Evolutionary conservation across 2,888 invertebrate species (phyloP).

Genomic region (Ceriagrion tenellum): DNA sequence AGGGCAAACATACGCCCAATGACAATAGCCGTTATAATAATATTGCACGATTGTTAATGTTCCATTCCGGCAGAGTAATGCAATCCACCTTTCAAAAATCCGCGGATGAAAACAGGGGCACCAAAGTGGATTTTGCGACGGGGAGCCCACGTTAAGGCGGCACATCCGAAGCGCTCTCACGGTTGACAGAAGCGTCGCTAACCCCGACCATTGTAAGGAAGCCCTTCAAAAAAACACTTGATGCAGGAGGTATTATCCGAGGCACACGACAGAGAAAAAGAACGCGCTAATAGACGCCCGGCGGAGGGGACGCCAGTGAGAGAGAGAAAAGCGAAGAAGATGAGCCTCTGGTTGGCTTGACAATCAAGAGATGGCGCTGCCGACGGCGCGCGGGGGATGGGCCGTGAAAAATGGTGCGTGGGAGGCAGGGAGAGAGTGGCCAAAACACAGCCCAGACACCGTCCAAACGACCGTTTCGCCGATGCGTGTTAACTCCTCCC

Average conservation of each 20-base stretch:
- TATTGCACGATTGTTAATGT: too few relatives aligned
- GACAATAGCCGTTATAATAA: too few relatives aligned
- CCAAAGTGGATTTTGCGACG: background rate
- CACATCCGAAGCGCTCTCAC: background rate
- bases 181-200: background rate
- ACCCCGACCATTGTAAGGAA: conserved; percentile 28
- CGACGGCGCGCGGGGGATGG: background rate
- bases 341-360: background rate
- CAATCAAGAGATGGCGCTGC: conserved; percentile 18
- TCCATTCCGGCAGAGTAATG: too few relatives aligned
- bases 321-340: background rate
- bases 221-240: conserved; percentile 54
- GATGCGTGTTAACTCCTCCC: background rate
- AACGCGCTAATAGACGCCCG: background rate
- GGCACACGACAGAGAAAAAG: background rate
- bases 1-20: too few relatives aligned
- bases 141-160: background rate
- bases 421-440: background rate
- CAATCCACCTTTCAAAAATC: too few relatives aligned
- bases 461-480: background rate
- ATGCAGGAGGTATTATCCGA: conserved; percentile 33
- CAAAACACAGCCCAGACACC: conserved; percentile 31
- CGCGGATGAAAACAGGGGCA: background rate
- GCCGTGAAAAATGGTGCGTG: background rate
- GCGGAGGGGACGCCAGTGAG: background rate